Conservation (phyloP, 1,140 invertebrate genomes). For the Solen grandis region DNA sequence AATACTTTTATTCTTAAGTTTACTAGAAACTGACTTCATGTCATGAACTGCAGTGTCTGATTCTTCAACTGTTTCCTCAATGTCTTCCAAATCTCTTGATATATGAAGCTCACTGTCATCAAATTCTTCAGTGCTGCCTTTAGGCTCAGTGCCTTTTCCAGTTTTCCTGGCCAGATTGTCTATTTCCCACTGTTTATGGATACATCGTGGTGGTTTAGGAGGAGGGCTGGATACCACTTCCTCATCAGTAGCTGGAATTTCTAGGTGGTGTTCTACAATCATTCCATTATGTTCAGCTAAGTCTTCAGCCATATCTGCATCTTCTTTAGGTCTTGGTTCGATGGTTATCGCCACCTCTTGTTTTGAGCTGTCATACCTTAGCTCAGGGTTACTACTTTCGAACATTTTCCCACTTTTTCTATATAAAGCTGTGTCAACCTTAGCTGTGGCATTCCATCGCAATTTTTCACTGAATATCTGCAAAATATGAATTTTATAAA, state of each 20-base stretch:
- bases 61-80: neutral
- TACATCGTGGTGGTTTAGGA: conserved; percentile 18
- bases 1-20: neutral
- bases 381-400: neutral
- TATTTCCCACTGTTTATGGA: conserved; percentile 19
- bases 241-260: too few species aligned
- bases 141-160: neutral
- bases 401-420: neutral
- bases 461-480: conserved; percentile 24
- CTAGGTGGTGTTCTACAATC: too few species aligned
- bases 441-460: conserved; percentile 4
- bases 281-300: too few species aligned
- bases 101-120: conserved; percentile 14
- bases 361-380: conserved; percentile 12
- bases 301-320: too few species aligned
- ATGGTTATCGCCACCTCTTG: conserved; percentile 38
- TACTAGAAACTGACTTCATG: too few species aligned
- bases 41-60: neutral
- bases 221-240: conserved; percentile 4
- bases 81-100: conserved; percentile 7
- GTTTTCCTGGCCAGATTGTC: too few species aligned
- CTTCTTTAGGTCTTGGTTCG: conserved; percentile 4
- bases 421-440: conserved; percentile 12
- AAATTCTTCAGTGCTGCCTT: neutral
- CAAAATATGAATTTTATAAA: too few species aligned